A percentile compares a stretch with the other conserved stretches of the same genome.
Evolutionary conservation across 2,888 invertebrate genomes (phyloP).

Genomic region (Fragum sueziense): DNA sequence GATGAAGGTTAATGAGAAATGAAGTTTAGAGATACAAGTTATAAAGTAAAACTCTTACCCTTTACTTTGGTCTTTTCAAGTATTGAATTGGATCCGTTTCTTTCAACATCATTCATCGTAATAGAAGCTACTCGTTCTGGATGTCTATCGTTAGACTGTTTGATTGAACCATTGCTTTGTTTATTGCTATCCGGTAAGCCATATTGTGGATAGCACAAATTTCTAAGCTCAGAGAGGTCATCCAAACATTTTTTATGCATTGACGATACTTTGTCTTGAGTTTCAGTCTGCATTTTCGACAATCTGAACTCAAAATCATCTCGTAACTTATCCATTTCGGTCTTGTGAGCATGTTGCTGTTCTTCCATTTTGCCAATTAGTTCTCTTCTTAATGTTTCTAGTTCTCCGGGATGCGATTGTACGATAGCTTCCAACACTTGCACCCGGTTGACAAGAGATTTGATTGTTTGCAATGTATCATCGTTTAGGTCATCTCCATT

Average conservation of each 20-base stretch:
- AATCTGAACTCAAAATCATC: background rate
- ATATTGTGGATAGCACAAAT: background rate
- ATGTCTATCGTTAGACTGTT: background rate
- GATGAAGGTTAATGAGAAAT: too few species aligned
- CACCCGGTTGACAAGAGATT: background rate
- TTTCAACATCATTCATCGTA: background rate
- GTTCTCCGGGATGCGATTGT: background rate
- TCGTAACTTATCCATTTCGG: background rate
- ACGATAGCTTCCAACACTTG: background rate
- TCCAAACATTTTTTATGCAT: background rate
- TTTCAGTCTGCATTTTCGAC: background rate
- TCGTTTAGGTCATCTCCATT: background rate
- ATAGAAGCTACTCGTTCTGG: background rate
- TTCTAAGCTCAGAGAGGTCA: background rate
- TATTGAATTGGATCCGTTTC: background rate
- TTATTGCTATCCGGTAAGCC: too few species aligned
- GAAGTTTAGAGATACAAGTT: too few species aligned
- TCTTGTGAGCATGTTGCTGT: background rate
- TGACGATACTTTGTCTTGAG: background rate
- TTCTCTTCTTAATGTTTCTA: background rate
- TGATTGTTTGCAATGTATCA: background rate
- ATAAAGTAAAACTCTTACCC: too few species aligned
- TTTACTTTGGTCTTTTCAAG: background rate
- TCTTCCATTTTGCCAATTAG: background rate
- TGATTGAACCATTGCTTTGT: background rate